Evolutionary conservation across 2,797 vertebrate species (phyloP).

Genomic region (Danio kyathit): DNA sequence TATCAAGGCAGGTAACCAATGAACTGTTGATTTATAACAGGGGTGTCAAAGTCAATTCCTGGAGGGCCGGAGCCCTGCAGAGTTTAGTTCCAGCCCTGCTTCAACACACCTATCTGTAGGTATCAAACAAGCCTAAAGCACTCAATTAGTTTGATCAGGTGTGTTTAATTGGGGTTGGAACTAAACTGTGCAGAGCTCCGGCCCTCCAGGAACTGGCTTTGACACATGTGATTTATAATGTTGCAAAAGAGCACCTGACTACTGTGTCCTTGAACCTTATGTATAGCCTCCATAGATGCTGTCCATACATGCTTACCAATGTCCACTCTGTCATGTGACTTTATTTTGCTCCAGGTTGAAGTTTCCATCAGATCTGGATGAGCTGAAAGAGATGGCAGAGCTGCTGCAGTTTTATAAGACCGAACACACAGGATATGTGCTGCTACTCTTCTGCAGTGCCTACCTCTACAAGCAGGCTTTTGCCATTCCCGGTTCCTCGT

Average conservation of each 20-base stretch:
- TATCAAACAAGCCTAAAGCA: too few relatives aligned
- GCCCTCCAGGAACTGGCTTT: too few relatives aligned
- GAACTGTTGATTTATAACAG: background rate
- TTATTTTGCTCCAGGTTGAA: constrained; percentile 80
- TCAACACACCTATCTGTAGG: too few relatives aligned
- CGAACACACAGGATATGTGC: constrained; percentile 88
- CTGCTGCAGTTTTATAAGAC: constrained; percentile 89
- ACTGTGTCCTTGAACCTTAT: background rate
- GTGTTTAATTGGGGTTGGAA: too few relatives aligned
- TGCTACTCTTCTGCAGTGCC: constrained; percentile 92
- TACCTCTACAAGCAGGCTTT: constrained; percentile 98
- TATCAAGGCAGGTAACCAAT: background rate
- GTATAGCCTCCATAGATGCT: background rate
- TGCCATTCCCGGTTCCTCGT: constrained; percentile 94
- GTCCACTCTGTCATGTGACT: background rate
- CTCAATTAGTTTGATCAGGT: too few relatives aligned
- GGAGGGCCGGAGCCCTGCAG: too few relatives aligned
- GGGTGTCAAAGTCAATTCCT: too few relatives aligned
- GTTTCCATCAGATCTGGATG: constrained; percentile 93
- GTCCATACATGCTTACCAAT: background rate
- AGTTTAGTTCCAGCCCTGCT: too few relatives aligned
- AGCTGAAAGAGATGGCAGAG: constrained; percentile 88
- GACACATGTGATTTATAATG: too few relatives aligned
- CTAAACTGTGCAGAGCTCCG: too few relatives aligned
- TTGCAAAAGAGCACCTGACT: background rate